Conservation (phyloP, 1,140 invertebrate species). For the Zaprionus nigranus region DNA sequence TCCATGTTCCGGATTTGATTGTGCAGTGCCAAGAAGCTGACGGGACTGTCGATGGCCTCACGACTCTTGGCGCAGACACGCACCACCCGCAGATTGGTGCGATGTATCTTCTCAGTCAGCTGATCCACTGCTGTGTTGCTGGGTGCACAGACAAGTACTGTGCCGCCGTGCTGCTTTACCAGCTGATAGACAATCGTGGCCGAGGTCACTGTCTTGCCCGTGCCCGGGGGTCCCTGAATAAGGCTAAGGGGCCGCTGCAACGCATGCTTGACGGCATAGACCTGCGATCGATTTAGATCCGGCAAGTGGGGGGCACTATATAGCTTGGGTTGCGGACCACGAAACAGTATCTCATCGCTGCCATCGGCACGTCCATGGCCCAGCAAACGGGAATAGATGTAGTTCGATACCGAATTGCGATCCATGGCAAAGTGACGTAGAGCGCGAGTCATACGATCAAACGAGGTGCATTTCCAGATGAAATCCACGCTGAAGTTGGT, state of each 20-base stretch:
- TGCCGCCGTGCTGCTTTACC: conserved; percentile 96
- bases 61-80: conserved; percentile 98
- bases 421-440: conserved; percentile 98
- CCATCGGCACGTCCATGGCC: conserved; percentile 94
- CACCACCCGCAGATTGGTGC: conserved; percentile 98
- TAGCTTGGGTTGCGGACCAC: conserved; percentile 94
- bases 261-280: conserved; percentile 99
- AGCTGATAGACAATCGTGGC: conserved; percentile 99
- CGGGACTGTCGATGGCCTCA: conserved; percentile 98
- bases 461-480: conserved; percentile 99
- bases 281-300: conserved; percentile 98
- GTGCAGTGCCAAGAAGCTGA: conserved; percentile 98
- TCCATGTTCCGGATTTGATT: conserved; percentile 98
- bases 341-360: conserved; percentile 97
- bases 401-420: conserved; percentile 97
- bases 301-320: conserved; percentile 99
- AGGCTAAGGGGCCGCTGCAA: conserved; percentile 97
- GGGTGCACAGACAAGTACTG: conserved; percentile 98
- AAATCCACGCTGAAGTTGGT: conserved; percentile 99
- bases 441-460: conserved; percentile 98
- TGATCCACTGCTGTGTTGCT: conserved; percentile 99
- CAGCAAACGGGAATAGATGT: conserved; percentile 98
- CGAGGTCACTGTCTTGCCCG: conserved; percentile 99
- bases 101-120: conserved; percentile 99
- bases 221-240: conserved; percentile 96